These are phyloP conservation scores for Fundulus diaphanus DNA, from an alignment of 2,797 vertebrate species.

Conservation along the genomic window DNA sequence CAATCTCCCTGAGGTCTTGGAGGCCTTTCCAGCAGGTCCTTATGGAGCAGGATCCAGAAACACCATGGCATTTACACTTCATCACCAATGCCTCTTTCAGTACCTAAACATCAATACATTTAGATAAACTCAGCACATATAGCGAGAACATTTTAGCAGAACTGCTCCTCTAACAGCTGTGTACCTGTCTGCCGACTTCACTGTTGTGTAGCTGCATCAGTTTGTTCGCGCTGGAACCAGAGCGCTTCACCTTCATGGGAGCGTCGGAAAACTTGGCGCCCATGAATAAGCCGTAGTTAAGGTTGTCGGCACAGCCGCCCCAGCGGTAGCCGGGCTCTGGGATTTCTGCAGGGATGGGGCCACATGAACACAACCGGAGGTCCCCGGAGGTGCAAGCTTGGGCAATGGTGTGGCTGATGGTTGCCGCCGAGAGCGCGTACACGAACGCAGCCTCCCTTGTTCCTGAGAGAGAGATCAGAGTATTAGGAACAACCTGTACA, in stretches of 20 bases:
- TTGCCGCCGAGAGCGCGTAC: conserved; percentile 94
- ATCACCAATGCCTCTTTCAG: conserved; percentile 92
- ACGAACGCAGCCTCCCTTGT: conserved; percentile 97
- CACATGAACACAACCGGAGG: conserved; percentile 93
- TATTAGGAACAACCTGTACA: conserved; percentile 10
- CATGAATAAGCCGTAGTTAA: conserved; percentile 96
- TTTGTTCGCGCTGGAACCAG: conserved; percentile 95
- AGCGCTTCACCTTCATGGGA: conserved; percentile 97
- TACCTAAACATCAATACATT: conserved; percentile 73
- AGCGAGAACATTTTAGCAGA: background rate
- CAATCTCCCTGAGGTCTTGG: conserved; percentile 92
- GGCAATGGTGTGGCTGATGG: conserved; percentile 97
- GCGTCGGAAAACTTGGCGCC: conserved; percentile 98
- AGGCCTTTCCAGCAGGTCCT: conserved; percentile 98
- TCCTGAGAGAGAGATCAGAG: conserved; percentile 75
- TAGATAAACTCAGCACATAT: background rate
- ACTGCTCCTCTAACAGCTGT: background rate
- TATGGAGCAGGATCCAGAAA: conserved; percentile 98
- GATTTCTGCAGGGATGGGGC: conserved; percentile 92
- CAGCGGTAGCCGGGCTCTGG: conserved; percentile 97
- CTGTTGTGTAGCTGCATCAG: conserved; percentile 99
- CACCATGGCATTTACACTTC: conserved; percentile 99
- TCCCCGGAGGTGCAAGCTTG: conserved; percentile 95
- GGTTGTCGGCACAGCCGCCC: conserved; percentile 98
- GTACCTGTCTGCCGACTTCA: conserved; percentile 97